These are phyloP conservation scores for Zaprionus vittiger DNA, from an alignment of 1,140 invertebrate species.

Conservation along the genomic window DNA sequence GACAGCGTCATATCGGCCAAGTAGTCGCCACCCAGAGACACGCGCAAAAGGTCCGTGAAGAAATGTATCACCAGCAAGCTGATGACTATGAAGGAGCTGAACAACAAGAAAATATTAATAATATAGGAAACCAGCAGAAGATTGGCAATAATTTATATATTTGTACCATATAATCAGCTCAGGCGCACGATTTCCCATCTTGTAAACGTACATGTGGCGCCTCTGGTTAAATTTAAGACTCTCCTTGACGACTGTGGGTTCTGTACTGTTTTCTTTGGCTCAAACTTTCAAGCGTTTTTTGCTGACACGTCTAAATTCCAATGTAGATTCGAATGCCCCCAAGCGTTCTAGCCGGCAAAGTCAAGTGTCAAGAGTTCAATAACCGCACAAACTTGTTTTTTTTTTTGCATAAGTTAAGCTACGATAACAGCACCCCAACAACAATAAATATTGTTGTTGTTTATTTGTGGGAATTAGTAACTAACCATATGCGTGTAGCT, in stretches of 20 bases:
- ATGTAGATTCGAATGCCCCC: slow-evolving; percentile 36
- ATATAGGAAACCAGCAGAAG: neutral
- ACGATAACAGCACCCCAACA: slow-evolving; percentile 17
- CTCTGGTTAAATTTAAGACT: neutral
- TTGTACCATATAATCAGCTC: slow-evolving; percentile 77
- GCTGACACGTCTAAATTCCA: slow-evolving; percentile 40
- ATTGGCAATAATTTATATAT: neutral
- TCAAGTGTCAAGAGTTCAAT: slow-evolving; percentile 77
- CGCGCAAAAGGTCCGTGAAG: slow-evolving; percentile 73
- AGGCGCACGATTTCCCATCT: slow-evolving; percentile 65
- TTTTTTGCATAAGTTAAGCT: slow-evolving; percentile 57
- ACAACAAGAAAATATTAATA: neutral
- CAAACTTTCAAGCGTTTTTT: slow-evolving; percentile 12
- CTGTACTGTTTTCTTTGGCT: slow-evolving; percentile 4
- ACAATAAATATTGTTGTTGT: slow-evolving; percentile 35
- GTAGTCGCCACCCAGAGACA: slow-evolving; percentile 66
- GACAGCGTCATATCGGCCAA: slow-evolving; percentile 69
- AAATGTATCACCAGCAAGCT: slow-evolving; percentile 79
- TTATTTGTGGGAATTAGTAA: slow-evolving; percentile 4
- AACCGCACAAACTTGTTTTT: slow-evolving; percentile 71
- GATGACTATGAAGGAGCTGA: slow-evolving; percentile 71
- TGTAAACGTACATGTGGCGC: slow-evolving; percentile 57
- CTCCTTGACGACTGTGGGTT: neutral
- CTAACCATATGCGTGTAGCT: neutral
- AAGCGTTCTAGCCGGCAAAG: slow-evolving; percentile 57